Conservation (phyloP, 2,888 invertebrate genomes). For the Temnothorax unifasciatus region DNA sequence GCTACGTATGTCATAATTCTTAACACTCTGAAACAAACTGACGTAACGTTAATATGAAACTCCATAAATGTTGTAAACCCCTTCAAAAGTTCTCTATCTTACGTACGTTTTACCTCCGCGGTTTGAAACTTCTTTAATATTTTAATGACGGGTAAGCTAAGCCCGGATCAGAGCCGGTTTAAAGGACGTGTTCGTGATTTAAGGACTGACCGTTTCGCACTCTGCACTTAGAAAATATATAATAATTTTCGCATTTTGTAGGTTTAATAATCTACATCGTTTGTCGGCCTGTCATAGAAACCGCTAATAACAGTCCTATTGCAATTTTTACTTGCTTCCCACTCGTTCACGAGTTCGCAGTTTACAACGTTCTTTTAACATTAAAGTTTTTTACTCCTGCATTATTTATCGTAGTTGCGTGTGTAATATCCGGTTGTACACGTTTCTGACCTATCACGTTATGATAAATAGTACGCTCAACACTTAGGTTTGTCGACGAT, state of each 20-base stretch:
- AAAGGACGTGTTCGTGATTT: constrained; percentile 32
- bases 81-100: constrained; percentile 18
- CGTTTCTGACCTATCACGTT: constrained; percentile 49
- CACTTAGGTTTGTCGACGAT: constrained; percentile 21
- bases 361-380: constrained; percentile 35
- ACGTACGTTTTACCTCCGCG: constrained; percentile 7
- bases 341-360: neutral
- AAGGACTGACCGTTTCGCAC: constrained; percentile 25
- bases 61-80: constrained; percentile 35
- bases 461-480: constrained; percentile 26
- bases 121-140: constrained; percentile 41
- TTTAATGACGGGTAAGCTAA: constrained; percentile 35
- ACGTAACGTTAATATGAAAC: constrained; percentile 21
- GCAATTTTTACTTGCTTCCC: constrained; percentile 14
- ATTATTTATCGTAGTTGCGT: constrained; percentile 33
- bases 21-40: constrained; percentile 17
- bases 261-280: constrained; percentile 42
- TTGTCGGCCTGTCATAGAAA: constrained; percentile 35
- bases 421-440: constrained; percentile 43
- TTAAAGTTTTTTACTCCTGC: constrained; percentile 14
- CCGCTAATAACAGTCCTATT: constrained; percentile 31
- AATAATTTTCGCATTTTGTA: constrained; percentile 32
- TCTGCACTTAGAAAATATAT: constrained; percentile 13
- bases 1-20: constrained; percentile 13
- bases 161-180: constrained; percentile 35